Conservation (phyloP, 2,888 invertebrate species). For the Petrophora chlorosata region DNA sequence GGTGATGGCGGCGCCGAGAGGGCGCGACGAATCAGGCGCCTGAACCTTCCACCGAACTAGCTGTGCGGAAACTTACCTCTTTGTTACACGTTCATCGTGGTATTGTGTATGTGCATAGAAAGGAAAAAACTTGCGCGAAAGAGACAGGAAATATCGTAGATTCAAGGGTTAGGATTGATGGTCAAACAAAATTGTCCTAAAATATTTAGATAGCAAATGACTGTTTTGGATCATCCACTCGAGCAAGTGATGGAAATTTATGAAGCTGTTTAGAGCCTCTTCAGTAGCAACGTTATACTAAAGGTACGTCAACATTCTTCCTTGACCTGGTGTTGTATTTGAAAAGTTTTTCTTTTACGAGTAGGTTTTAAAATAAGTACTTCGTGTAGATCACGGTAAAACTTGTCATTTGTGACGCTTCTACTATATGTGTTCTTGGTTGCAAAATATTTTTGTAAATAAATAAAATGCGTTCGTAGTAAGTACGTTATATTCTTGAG, state of each 20-base stretch:
- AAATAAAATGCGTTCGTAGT: conserved; percentile 24
- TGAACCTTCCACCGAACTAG: conserved; percentile 47
- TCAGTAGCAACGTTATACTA: no score
- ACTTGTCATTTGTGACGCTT: conserved; percentile 15
- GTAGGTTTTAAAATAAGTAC: neutral
- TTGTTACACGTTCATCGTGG: conserved; percentile 11
- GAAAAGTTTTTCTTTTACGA: conserved; percentile 4
- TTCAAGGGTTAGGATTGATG: no score
- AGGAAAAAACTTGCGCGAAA: neutral
- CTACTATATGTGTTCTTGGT: neutral
- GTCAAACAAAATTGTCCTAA: no score
- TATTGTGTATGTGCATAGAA: neutral
- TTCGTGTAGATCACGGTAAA: conserved; percentile 17
- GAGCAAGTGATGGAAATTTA: no score
- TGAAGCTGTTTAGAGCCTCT: no score
- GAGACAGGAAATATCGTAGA: no score
- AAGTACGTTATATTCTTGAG: conserved; percentile 46
- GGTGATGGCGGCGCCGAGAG: conserved; percentile 68
- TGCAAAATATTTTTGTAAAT: conserved; percentile 20
- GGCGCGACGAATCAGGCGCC: conserved; percentile 52
- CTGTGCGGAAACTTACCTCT: conserved; percentile 1
- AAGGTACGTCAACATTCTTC: no score
- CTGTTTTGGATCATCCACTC: no score
- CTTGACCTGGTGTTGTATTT: no score
- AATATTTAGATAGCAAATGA: no score